Base-by-base conservation (phyloP, 2,113 vertebrate genomes). In the Miniopterus natalensis region DNA sequence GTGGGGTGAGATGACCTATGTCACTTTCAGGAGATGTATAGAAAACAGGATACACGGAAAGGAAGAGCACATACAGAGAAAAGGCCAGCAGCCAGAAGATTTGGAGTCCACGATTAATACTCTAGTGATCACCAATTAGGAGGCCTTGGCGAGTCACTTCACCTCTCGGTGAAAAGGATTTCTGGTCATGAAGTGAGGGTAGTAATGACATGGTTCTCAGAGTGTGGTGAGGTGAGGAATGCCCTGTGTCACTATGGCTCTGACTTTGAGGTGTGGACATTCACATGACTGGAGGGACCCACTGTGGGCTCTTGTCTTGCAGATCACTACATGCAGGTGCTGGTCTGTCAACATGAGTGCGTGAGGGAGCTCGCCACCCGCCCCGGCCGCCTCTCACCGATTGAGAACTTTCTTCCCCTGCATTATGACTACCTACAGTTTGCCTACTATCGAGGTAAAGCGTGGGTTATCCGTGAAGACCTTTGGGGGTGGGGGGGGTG, bases 361-460 rank as follows among this genome's bases (percentile, higher is more conserved):
- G 98, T 99, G 59, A 97, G 99, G 96, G 99, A 99, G 36, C 98
- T 99, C 0, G 99, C 99, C 59, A 99, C 99, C 0, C 99, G 99
- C 1, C 99, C 99, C 0, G 99, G 99, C 2, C 99, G 99, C 4
- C 99, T 99, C 91, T 99, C 99, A 0, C 99, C 99, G 3, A 99
- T 99, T 1, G 99, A 99, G 92, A 99, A 99, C 97, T 99, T 99
- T 97, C 99, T 99, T 68, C 99, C 99, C 31, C 98, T 99, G 87
- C 99, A 99, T 93, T 99, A 99, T 0, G 99, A 99, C 98, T 99
- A 99, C 98, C 97, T 99, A 80, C 99, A 99, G 98, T 99, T 99
- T 75, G 99, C 99, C 94, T 99, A 99, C 97, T 99, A 99, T 97
- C 99, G 99, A 98, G 98, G 99, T 99, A 97, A 98, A 74, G 51